Evolutionary conservation across 2,888 invertebrate species (phyloP), one percentile per base, ranked within the genome.

Genomic region (Trichogramma evanescens): DNA sequence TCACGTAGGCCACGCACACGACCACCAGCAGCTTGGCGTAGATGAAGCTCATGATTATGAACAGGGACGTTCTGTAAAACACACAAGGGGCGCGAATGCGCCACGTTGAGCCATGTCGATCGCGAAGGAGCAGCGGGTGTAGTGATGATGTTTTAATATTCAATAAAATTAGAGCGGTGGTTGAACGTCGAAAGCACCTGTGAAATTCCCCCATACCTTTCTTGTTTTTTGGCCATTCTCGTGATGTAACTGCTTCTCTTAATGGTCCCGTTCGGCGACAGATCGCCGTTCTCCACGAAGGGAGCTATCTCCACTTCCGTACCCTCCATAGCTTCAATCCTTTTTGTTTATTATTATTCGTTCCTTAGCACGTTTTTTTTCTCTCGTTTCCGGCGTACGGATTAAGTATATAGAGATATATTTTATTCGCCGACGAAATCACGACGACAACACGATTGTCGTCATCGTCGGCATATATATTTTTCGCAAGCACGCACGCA

Each of bases 11-110:
- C 77, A 95, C 85, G 82, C 95, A 96, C 63, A 95, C 87, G 70
- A 95, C 93, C 70, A 95, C 89, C 79, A 95, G 82, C 66, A 95
- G 87, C 81, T 95, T 93, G 74, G 94, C 95, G 82, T 96, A 96
- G 75, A 95, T 91, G 82, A 94, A 92, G 81, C 95, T 95, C 83
- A 94, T 90, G 79, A 94, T 91, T 81, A 95, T 94, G 83, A 94
- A 94, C 72, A 93, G 84, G 71, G 93, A 93, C 70, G 94, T 94
- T 85, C 94, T 94, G 87, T 66, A 84, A 60, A 55, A 10, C 9
- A 54, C 66, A 84, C 84, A 70, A 74, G 26, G 26, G 26, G 26
- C 26, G 26, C 26, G 26, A 26, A 26, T 26, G 26, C 26, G 26
- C 26, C 26, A 26, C 26, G 26, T 26, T 26, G 26, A 26, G 26